Conservation (phyloP, 2,888 invertebrate genomes). For the Yponomeuta cagnagella region DNA sequence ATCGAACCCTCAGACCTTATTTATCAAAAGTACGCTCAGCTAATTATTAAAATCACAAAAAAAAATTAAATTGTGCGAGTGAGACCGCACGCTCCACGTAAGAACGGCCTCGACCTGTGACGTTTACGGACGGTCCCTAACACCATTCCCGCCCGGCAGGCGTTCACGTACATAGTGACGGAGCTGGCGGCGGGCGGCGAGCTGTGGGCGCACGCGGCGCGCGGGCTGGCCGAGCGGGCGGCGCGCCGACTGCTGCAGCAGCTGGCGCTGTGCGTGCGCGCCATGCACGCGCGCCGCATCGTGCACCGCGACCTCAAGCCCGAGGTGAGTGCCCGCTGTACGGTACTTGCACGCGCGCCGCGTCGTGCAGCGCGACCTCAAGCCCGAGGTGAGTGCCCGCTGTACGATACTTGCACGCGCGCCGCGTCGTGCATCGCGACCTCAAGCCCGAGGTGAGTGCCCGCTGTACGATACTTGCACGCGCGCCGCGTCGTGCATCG, state of each 20-base stretch:
- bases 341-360: slow-evolving; percentile 88
- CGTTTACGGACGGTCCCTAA: too few species aligned
- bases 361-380: slow-evolving; percentile 94
- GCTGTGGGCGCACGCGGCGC: slow-evolving; percentile 71
- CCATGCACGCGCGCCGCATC: slow-evolving; percentile 88
- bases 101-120: too few species aligned
- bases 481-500: slow-evolving; percentile 89
- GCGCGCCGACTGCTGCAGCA: slow-evolving; percentile 89
- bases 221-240: slow-evolving; percentile 83
- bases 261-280: slow-evolving; percentile 87
- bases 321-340: slow-evolving; percentile 86
- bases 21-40: too few species aligned
- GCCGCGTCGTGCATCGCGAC: too few species aligned
- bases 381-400: slow-evolving; percentile 84
- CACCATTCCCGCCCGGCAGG: slow-evolving; percentile 43
- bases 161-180: slow-evolving; percentile 92
- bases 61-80: too few species aligned
- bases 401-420: too few species aligned
- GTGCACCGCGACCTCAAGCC: slow-evolving; percentile 97
- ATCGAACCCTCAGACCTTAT: too few species aligned
- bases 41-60: too few species aligned
- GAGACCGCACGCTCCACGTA: too few species aligned
- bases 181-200: slow-evolving; percentile 92
- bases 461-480: slow-evolving; percentile 86
- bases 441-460: too few species aligned